These are phyloP conservation scores for Ursus arctos DNA, from an alignment of 2,113 vertebrate species.

Conservation along the genomic window DNA sequence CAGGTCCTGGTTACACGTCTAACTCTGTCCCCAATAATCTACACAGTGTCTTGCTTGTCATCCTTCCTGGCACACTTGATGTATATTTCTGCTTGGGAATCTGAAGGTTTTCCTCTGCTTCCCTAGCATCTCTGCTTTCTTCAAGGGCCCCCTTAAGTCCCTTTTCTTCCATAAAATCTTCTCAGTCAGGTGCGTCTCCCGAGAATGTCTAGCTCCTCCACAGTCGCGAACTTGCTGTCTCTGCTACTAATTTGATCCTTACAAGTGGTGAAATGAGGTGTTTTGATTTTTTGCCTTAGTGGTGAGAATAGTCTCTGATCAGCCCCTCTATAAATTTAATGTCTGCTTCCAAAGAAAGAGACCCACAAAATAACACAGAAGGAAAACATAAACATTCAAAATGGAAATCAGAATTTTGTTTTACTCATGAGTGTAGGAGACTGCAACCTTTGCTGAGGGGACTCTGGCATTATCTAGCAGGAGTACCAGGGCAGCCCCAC, in stretches of 20 bases:
- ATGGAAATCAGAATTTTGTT: not conserved
- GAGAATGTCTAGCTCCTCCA: not conserved
- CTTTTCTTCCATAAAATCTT: not conserved
- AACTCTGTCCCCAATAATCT: not conserved
- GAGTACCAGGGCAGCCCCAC: not conserved
- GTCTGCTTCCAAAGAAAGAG: not conserved
- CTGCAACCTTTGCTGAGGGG: not conserved
- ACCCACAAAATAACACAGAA: not conserved
- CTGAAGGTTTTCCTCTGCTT: constrained; percentile 20
- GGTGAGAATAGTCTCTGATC: not conserved
- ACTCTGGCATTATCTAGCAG: not conserved
- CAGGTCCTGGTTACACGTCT: not conserved
- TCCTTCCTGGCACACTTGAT: not conserved
- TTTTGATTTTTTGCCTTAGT: not conserved
- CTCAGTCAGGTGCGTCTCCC: not conserved
- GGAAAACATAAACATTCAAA: constrained; percentile 17
- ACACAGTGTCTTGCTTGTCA: not conserved
- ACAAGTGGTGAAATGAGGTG: not conserved
- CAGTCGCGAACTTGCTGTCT: not conserved
- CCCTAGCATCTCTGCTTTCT: not conserved
- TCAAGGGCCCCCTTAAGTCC: not conserved
- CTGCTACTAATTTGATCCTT: not conserved
- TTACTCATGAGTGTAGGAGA: not conserved
- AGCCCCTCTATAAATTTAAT: not conserved
- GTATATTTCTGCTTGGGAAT: not conserved